Base-by-base conservation (phyloP, 1,140 invertebrate genomes). In the Eueides isabella region DNA sequence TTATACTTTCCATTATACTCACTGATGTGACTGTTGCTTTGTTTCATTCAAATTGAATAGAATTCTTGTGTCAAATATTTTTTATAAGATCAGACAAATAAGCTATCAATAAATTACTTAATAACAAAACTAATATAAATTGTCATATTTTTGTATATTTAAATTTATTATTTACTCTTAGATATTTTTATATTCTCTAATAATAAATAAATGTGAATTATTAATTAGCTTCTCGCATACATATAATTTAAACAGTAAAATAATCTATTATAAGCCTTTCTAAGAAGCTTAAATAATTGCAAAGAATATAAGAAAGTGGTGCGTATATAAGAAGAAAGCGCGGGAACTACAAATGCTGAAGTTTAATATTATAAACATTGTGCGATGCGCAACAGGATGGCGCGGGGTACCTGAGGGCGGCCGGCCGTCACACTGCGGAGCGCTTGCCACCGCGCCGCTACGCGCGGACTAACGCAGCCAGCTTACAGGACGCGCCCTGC, bases 321-420 rank as follows among this genome's bases (percentile, higher is more conserved):
- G 41, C 31, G 23, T 65, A 16, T n/a, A 11, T 6, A 44, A 61
- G 38, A 16, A 61, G 30, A 75, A 80, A 82, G 81, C 81, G 81
- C 81, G 81, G 74, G 76, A 82, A 81, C 61, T 75, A 67, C 48
- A 63, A 72, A 79, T 71, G 70, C 78, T 72, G 79, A 81, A 81
- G 79, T 79, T 77, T 80, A 79, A 80, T 80, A 81, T 81, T 75
- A 86, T 91, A 91, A 90, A 89, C 87, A 89, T 88, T 82, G 86
- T 89, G 86, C 83, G 87, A 80, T 88, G 89, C 88, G 89, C 89
- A 91, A 91, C 89, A 91, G 89, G 85, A 83, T 87, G 82, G 87
- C 84, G 85, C 84, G 75, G 82, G 75, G 81, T 90, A 89, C 89
- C 88, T 90, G 82, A 82, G 76, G 82, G 84, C 86, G 85, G 85